phyloP scores from a whole-genome alignment of 2,113 vertebrate species.

The Melanotaenia duboulayi region DNA sequence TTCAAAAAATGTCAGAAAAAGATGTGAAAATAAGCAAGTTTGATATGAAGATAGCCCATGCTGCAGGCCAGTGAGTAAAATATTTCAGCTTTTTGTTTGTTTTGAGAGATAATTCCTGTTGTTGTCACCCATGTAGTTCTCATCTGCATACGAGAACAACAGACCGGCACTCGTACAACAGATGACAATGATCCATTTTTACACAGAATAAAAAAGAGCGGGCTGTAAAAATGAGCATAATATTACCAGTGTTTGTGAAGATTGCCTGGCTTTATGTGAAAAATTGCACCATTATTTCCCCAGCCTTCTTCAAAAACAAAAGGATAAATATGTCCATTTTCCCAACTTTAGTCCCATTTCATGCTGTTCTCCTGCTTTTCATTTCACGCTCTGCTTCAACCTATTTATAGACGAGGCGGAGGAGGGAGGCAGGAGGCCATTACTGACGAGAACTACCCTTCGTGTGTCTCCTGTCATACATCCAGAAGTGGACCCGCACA shows the following conservation, averaged over 20 bases:
- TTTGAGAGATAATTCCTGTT: constrained; percentile 19
- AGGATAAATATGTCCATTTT: constrained; percentile 75
- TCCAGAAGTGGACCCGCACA: constrained; percentile 5
- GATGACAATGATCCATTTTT: constrained; percentile 45
- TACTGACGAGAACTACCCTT: constrained; percentile 34
- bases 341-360: constrained; percentile 74
- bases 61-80: constrained; percentile 1
- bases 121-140: constrained; percentile 10
- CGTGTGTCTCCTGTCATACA: constrained; percentile 10
- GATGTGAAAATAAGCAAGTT: background rate
- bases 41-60: background rate
- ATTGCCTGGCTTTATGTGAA: constrained; percentile 67
- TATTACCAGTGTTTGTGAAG: constrained; percentile 65
- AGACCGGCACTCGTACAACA: constrained; percentile 5
- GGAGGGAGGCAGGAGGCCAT: constrained; percentile 43
- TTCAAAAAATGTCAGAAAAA: background rate
- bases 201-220: constrained; percentile 37
- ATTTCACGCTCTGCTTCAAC: constrained; percentile 80
- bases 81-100: constrained; percentile 13
- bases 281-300: constrained; percentile 61
- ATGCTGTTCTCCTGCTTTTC: constrained; percentile 73
- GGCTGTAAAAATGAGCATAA: constrained; percentile 38
- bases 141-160: constrained; percentile 52
- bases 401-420: constrained; percentile 78
- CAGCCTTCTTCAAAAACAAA: constrained; percentile 71